These are phyloP conservation scores for Acestrorhynchus altus DNA, from an alignment of 2,797 vertebrate genomes.

Conservation along the genomic window DNA sequence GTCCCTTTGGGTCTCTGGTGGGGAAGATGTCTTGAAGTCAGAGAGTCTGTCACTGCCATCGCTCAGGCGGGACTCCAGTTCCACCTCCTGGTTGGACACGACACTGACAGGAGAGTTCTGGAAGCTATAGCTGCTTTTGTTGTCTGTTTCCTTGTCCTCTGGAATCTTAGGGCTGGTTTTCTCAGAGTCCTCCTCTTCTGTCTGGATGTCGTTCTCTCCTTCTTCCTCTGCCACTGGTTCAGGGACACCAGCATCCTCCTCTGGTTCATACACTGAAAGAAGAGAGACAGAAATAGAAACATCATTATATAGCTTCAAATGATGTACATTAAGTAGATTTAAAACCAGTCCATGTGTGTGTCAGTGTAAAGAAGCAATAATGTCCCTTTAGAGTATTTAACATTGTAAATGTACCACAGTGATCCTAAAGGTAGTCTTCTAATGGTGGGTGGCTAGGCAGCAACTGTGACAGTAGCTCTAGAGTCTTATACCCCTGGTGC, in stretches of 20 bases:
- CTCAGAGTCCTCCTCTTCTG: conserved; percentile 87
- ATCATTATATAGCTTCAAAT: neutral
- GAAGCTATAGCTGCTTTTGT: conserved; percentile 92
- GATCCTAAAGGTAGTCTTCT: neutral
- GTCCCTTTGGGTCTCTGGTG: conserved; percentile 80
- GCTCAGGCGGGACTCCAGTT: conserved; percentile 92
- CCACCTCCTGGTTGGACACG: conserved; percentile 91
- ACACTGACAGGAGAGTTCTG: conserved; percentile 96
- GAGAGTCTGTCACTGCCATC: conserved; percentile 92
- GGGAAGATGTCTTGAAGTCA: conserved; percentile 88
- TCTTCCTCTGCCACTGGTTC: conserved; percentile 87
- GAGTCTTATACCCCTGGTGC: neutral
- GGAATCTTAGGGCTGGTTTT: conserved; percentile 90
- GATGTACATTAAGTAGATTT: neutral
- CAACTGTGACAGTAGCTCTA: neutral
- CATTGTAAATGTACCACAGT: too few relatives aligned
- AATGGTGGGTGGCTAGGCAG: neutral
- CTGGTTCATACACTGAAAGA: conserved; percentile 91
- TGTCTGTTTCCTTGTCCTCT: conserved; percentile 88
- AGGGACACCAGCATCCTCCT: conserved; percentile 86
- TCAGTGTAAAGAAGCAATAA: too few relatives aligned
- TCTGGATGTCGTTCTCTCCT: conserved; percentile 87
- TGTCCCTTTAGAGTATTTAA: too few relatives aligned
- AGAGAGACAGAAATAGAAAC: conserved; percentile 11
- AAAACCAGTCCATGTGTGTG: too few relatives aligned